Conservation (phyloP, 53 echinoderm and acorn worm genomes). For the Arbacia lixula region DNA sequence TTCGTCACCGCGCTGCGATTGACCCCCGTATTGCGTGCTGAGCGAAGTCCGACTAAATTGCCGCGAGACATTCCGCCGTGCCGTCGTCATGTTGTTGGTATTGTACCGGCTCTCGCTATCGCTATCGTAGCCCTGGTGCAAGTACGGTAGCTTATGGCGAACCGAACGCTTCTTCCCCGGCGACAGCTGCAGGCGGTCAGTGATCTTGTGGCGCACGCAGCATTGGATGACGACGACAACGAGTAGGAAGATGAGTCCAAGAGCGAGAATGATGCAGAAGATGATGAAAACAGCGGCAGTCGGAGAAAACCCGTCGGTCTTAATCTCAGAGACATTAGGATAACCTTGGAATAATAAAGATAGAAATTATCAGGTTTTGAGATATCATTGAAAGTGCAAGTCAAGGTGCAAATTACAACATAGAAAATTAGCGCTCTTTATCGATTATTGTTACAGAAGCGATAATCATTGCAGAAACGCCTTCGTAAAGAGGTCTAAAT, state of each 20-base stretch:
- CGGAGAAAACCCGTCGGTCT: neutral
- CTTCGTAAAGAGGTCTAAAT: no score
- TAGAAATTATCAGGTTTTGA: no score
- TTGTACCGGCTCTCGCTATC: slow-evolving; percentile 35
- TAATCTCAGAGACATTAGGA: no score
- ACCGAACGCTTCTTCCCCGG: neutral
- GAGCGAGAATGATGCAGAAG: slow-evolving; percentile 26
- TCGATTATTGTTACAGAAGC: no score
- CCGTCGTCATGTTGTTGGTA: slow-evolving; percentile 8
- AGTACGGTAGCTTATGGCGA: slow-evolving; percentile 62
- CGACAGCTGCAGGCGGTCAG: neutral
- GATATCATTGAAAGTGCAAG: no score
- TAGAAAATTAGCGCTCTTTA: no score
- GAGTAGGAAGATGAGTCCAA: slow-evolving; percentile 28
- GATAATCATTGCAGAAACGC: no score
- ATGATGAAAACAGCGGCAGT: slow-evolving; percentile 28
- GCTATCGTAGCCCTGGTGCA: slow-evolving; percentile 74
- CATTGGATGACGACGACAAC: slow-evolving; percentile 31
- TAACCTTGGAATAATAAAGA: no score
- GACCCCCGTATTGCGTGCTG: slow-evolving; percentile 48
- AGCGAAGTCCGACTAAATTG: slow-evolving; percentile 57
- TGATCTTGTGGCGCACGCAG: slow-evolving; percentile 23
- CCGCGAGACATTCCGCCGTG: slow-evolving; percentile 23
- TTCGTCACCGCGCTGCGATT: neutral
- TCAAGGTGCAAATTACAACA: no score